A percentile compares a stretch with the other conserved stretches of the same genome.
Evolutionary conservation across 2,797 vertebrate genomes (phyloP).

Genomic region (Sebastes iracundus): DNA sequence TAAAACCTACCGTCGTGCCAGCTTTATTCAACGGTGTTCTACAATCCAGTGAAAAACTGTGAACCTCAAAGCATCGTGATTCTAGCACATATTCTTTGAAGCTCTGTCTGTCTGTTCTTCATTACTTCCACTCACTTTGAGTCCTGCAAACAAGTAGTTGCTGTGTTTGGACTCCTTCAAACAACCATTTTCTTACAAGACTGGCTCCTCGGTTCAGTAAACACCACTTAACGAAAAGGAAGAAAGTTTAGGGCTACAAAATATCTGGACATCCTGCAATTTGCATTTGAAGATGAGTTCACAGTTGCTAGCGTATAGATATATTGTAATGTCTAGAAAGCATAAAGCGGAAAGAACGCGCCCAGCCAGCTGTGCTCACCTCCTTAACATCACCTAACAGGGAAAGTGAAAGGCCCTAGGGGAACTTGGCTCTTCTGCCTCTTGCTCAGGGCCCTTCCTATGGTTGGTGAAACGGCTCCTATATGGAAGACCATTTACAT

Average conservation of each 20-base stretch:
- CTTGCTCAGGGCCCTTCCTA: background rate
- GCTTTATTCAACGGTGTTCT: background rate
- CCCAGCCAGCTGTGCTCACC: constrained; percentile 41
- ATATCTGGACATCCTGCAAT: constrained; percentile 31
- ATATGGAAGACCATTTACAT: constrained; percentile 17
- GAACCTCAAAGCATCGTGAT: background rate
- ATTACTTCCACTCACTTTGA: background rate
- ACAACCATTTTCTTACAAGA: background rate
- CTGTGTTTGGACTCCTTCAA: background rate
- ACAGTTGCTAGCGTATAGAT: constrained; percentile 8
- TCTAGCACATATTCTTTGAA: background rate
- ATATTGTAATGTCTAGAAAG: constrained; percentile 33
- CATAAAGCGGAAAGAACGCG: constrained; percentile 43
- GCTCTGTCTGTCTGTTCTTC: background rate
- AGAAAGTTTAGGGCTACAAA: background rate
- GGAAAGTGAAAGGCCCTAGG: background rate
- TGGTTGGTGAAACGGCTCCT: constrained; percentile 2
- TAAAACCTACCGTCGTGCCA: background rate
- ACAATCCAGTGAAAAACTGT: background rate
- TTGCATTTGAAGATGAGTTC: constrained; percentile 36
- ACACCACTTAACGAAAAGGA: background rate
- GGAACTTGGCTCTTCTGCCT: background rate
- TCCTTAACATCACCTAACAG: constrained; percentile 37
- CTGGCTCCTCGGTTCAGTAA: background rate
- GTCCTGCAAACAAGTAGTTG: background rate